These are phyloP conservation scores for Rotaria macrura DNA, from an alignment of 2,888 invertebrate genomes.

Conservation along the genomic window DNA sequence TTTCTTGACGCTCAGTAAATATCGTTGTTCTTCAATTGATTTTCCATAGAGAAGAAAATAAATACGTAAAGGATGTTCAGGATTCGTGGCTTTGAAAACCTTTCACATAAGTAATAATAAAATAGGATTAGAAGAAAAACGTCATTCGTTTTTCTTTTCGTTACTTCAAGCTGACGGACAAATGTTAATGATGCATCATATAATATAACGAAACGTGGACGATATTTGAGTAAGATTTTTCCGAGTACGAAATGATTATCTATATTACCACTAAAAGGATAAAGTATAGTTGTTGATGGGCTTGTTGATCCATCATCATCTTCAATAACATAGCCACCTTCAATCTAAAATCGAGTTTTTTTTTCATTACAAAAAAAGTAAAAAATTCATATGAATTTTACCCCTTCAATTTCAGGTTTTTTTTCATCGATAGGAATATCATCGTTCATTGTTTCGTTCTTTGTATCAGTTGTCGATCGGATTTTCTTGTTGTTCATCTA, in stretches of 20 bases:
- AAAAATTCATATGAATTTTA: not conserved
- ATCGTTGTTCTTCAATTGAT: slow-evolving; percentile 92
- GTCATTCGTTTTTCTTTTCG: not conserved
- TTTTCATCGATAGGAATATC: not conserved
- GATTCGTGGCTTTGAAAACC: slow-evolving; percentile 39
- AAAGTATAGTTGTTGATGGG: slow-evolving; percentile 38
- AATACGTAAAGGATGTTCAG: slow-evolving; percentile 53
- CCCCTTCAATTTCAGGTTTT: not conserved
- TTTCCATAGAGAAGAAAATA: slow-evolving; percentile 80
- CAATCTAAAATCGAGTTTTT: not conserved
- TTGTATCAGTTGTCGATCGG: not conserved
- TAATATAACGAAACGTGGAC: slow-evolving; percentile 72
- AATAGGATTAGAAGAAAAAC: no score
- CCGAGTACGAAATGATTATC: slow-evolving; percentile 57
- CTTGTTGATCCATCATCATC: not conserved
- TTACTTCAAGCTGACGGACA: slow-evolving; percentile 75
- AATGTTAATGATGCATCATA: slow-evolving; percentile 78
- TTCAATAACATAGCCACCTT: not conserved
- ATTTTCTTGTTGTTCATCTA: not conserved
- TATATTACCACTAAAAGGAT: slow-evolving; percentile 45
- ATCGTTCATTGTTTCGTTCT: not conserved
- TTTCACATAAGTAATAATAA: not conserved
- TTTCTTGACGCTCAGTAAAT: slow-evolving; percentile 72
- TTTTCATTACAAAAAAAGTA: not conserved
- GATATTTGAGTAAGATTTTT: slow-evolving; percentile 55